Conservation (phyloP, 2,113 vertebrate genomes). For the Macquaria ambigua region DNA sequence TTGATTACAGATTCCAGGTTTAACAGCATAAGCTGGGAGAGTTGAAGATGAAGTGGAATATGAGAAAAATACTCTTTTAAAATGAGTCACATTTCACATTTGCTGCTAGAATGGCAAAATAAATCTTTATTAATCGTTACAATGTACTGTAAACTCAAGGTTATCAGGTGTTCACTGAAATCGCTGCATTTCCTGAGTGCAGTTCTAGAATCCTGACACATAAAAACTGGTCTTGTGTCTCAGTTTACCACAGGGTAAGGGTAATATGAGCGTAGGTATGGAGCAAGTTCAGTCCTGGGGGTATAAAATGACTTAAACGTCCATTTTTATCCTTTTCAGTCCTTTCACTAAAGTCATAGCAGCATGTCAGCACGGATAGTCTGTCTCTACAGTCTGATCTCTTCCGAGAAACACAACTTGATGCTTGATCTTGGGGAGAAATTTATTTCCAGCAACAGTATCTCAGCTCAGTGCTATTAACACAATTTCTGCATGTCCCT, state of each 20-base stretch:
- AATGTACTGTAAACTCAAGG: background rate
- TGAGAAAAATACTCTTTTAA: background rate
- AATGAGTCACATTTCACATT: background rate
- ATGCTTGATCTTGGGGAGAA: background rate
- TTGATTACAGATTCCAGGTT: background rate
- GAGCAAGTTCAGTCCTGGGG: background rate
- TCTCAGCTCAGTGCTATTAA: too few species aligned
- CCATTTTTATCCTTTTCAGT: background rate
- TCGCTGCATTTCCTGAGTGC: background rate
- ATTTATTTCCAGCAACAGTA: background rate
- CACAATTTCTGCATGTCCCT: too few species aligned
- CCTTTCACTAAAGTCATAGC: background rate
- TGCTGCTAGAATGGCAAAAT: background rate
- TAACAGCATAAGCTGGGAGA: background rate
- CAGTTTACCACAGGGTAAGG: slow-evolving; percentile 2
- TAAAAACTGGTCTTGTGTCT: background rate
- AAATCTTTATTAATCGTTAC: background rate
- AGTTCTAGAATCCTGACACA: slow-evolving; percentile 4
- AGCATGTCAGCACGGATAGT: background rate
- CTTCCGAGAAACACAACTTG: background rate
- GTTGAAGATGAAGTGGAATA: background rate
- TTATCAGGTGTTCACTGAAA: background rate
- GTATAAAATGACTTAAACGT: background rate
- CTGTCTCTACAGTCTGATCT: background rate
- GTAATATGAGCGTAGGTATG: slow-evolving; percentile 14